Base-by-base conservation (phyloP, 2,797 vertebrate genomes). In the Acanthis flammea region DNA sequence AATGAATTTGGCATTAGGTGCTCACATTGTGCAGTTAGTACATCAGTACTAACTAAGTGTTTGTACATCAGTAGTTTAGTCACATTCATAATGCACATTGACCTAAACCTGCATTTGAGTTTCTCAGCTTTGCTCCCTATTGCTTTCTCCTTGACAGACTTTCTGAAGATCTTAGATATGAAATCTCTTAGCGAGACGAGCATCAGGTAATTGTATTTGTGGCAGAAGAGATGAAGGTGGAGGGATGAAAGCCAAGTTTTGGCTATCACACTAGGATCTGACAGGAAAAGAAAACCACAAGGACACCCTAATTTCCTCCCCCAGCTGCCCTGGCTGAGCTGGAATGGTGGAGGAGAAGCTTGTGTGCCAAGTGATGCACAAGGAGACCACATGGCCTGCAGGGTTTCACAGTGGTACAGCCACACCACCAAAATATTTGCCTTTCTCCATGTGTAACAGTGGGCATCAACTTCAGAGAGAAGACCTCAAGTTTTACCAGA, bases 111-210 rank as follows among this genome's bases (percentile, higher is more conserved):
- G 54, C 41, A 50, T 63, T 57, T 33, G 44, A 54, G 65, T 67
- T 90, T 82, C 63, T 83, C 80, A 96, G 45, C 35, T 89, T 88
- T 82, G 54, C 21, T 89, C 45, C 31, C 11, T 31, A 5, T 30
- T 93, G 60, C 53, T 89, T 73, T 87, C 84, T 80, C 78, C 41
- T 83, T 87, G 92, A 90, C 78, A 95, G 81, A 77, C 42, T 47
- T 92, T 90, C 80, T 83, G 68, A 96, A 94, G 86, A 71, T 83
- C 66, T 80, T 57, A 85, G 65, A 74, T 65, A 67, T 3, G 31
- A 92, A 82, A 85, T 72, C 47, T 87, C 75, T 61, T 33, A 85
- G 84, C 0, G 8, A 87, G 74, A 53, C 0, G 0, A 48, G 55
- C 44, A 74, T 61, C 42, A 66, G 54, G 61, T 82, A 85, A 94